These are phyloP conservation scores for Dipus sagitta DNA, from an alignment of 2,797 vertebrate species.

Conservation along the genomic window DNA sequence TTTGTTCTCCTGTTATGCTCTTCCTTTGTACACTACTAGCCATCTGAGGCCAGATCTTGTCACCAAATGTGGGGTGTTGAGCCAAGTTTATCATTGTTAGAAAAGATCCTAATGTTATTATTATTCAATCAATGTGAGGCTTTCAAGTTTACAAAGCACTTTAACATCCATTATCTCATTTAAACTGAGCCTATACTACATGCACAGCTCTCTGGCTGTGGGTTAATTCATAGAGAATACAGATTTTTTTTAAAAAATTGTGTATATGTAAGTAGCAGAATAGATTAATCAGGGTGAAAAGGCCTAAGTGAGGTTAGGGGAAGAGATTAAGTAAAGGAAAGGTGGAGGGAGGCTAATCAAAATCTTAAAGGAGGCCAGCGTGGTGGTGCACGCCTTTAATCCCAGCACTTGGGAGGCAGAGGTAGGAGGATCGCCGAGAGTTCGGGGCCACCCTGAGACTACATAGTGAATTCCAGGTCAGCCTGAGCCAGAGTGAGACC, in stretches of 20 bases:
- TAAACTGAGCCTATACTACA: not conserved
- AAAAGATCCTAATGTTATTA: not conserved
- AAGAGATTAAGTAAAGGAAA: too few relatives aligned
- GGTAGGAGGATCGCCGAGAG: too few relatives aligned
- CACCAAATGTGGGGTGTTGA: not conserved
- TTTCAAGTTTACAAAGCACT: slow-evolving; percentile 44
- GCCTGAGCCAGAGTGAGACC: too few relatives aligned
- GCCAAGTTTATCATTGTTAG: not conserved
- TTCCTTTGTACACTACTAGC: not conserved
- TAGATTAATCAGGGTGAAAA: too few relatives aligned
- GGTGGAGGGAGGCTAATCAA: too few relatives aligned
- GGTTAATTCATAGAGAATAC: not conserved
- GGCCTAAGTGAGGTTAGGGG: too few relatives aligned
- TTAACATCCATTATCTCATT: slow-evolving; percentile 35
- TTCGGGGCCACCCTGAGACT: too few relatives aligned
- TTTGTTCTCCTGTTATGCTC: not conserved
- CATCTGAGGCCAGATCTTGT: not conserved
- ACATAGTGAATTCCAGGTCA: too few relatives aligned
- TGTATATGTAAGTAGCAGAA: too few relatives aligned
- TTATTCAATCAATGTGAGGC: not conserved
- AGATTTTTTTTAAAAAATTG: not conserved
- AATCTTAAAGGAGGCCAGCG: too few relatives aligned
- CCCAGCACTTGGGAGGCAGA: too few relatives aligned
- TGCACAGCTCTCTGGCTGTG: not conserved
- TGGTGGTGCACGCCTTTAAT: too few relatives aligned